These are phyloP conservation scores for Chirona hameri DNA, from an alignment of 2,888 invertebrate genomes.

Conservation along the genomic window DNA sequence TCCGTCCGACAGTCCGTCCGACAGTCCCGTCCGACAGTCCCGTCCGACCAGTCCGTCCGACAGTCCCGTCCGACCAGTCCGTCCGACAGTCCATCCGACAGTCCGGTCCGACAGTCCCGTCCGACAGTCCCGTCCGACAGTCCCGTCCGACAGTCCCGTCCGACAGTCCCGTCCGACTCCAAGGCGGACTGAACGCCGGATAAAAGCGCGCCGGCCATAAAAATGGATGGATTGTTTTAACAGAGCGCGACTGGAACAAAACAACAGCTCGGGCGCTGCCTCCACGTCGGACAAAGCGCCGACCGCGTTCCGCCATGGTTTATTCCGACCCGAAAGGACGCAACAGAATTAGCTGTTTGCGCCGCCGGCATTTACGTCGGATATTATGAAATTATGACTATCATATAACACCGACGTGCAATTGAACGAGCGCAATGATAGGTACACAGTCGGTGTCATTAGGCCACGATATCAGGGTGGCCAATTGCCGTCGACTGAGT, in stretches of 20 bases:
- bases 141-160: too few species aligned
- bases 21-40: too few species aligned
- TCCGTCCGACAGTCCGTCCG: too few species aligned
- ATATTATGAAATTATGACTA: neutral
- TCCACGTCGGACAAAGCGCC: neutral
- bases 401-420: neutral
- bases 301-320: neutral
- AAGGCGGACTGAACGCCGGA: neutral
- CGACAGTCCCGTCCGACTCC: too few species aligned
- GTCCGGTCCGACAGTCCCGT: too few species aligned
- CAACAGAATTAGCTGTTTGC: neutral
- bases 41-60: too few species aligned
- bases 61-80: too few species aligned
- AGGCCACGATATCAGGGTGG: neutral
- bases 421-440: neutral
- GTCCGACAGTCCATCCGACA: too few species aligned
- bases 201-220: neutral
- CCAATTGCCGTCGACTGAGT: neutral
- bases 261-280: neutral
- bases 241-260: neutral
- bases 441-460: neutral
- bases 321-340: neutral
- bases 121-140: neutral
- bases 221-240: conserved; percentile 22
- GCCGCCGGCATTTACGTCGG: neutral